Evolutionary conservation across 2,797 vertebrate species (phyloP).

Genomic region (Triplophysa bombifrons): DNA sequence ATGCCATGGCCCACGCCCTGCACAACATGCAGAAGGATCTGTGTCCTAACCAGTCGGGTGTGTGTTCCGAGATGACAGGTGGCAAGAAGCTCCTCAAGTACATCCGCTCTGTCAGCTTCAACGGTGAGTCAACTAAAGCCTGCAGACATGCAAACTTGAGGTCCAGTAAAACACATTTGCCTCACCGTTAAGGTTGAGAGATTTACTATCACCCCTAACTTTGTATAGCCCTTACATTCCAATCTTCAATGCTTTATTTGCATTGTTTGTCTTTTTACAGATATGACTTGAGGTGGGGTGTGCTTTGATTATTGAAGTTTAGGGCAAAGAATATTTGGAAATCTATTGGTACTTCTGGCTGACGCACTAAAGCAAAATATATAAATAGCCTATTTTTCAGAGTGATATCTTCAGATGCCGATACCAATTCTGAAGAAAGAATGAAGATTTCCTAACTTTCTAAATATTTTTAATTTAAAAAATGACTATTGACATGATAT

Average conservation of each 20-base stretch:
- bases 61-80: conserved; percentile 86
- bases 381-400: too few species aligned
- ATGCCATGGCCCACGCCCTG: conserved; percentile 95
- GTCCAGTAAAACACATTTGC: background rate
- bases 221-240: background rate
- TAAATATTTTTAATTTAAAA: too few species aligned
- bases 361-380: too few species aligned
- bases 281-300: too few species aligned
- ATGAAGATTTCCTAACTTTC: too few species aligned
- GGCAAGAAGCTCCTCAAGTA: conserved; percentile 93
- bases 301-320: too few species aligned
- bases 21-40: conserved; percentile 95
- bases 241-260: background rate
- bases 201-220: background rate
- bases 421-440: too few species aligned
- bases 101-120: conserved; percentile 93
- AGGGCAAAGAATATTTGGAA: too few species aligned
- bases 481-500: too few species aligned
- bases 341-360: too few species aligned
- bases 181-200: background rate
- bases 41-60: conserved; percentile 86
- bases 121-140: conserved; percentile 82
- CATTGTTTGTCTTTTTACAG: background rate
- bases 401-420: too few species aligned
- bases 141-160: background rate